Evolutionary conservation across 2,888 invertebrate genomes (phyloP), one percentile per base, ranked within the genome.

Genomic region (Cataglyphis livida): DNA sequence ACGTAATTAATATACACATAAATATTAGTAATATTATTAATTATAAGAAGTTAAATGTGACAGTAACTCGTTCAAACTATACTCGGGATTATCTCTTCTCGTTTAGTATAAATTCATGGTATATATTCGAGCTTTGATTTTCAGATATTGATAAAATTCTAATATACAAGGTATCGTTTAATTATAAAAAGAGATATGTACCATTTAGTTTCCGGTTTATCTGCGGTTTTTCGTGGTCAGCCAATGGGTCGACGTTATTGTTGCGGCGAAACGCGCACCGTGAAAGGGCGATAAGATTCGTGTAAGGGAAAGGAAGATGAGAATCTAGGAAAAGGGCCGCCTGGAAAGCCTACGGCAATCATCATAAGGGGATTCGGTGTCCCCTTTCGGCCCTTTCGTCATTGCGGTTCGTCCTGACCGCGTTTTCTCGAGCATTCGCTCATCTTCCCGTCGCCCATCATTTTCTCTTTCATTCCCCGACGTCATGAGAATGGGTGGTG

Each of bases 341-440:
- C 51, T 82, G 71, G 90, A 87, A 87, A 90, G 91, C 91, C 89
- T 89, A 91, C 89, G 88, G 91, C 91, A 92, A 91, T 92, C 89
- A 91, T 91, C 90, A 82, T 91, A 89, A 91, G 91, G 90, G 90
- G 91, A 92, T 90, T 89, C 86, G 59, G 81, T 82, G 82, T 88
- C 85, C 85, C 85, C 82, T 87, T 87, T 90, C 84, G 87, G 68
- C 84, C 81, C 79, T 85, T 87, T 82, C 85, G 75, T 89, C 88
- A 85, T 90, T 81, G 85, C 71, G 68, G 59, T 78, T 59, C 64
- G 54, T 51, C 73, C 64, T 70, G 64, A 82, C 78, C 79, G 70
- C 68, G 74, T 78, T 78, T 62, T 32, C 73, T 76, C 66, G 73
- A 71, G 62, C 76, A 82, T 76, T 70, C 84, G 62, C 59, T 85